These are phyloP conservation scores for Myotis findleyi DNA, from an alignment of 2,797 vertebrate species.

Conservation along the genomic window DNA sequence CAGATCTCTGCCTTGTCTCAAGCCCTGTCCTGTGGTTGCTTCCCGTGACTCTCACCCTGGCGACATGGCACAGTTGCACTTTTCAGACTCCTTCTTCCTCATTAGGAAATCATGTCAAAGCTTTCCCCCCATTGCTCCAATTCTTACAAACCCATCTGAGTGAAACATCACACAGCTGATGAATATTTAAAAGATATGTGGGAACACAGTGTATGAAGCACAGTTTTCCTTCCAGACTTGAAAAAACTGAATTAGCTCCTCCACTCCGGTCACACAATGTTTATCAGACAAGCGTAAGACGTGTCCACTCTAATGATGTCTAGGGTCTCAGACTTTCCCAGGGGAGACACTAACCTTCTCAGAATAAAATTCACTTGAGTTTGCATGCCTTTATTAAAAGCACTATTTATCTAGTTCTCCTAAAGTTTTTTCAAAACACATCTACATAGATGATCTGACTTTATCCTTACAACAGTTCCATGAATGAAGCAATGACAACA, in stretches of 20 bases:
- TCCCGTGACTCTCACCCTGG: background rate
- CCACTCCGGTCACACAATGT: background rate
- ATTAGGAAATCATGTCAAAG: constrained; percentile 3
- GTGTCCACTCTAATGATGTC: fast-evolving
- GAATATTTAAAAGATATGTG: constrained; percentile 28
- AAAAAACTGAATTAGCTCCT: background rate
- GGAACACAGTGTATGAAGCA: background rate
- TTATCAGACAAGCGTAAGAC: background rate
- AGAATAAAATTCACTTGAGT: constrained; percentile 41
- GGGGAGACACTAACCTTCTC: background rate
- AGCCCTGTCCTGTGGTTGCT: background rate
- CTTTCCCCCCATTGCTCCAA: background rate
- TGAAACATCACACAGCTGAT: constrained; percentile 13
- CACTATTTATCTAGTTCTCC: background rate
- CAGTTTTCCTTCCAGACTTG: background rate
- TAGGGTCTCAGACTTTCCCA: background rate
- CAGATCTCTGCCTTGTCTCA: background rate
- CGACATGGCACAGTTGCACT: background rate
- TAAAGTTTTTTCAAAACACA: constrained; percentile 28
- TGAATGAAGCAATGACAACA: background rate
- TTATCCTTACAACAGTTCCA: background rate
- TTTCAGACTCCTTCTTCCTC: background rate
- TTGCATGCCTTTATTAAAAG: constrained; percentile 25
- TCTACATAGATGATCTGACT: background rate
- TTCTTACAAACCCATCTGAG: background rate